Evolutionary conservation across 1,140 invertebrate species (phyloP).

Genomic region (Papilio aristodemus): DNA sequence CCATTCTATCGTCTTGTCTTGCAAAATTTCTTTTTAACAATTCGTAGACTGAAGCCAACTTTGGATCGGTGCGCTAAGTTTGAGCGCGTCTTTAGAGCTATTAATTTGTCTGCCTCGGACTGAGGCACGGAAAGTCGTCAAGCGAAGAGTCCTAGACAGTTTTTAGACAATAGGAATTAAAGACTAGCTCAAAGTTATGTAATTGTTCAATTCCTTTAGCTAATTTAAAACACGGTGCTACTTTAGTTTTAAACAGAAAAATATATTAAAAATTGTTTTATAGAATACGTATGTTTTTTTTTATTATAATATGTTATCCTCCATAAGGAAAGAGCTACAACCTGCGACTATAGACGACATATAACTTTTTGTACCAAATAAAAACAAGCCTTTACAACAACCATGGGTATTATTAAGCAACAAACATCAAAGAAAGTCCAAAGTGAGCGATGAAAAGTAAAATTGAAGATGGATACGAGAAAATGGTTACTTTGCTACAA

Average conservation of each 20-base stretch:
- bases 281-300: background rate
- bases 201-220: constrained; percentile 20
- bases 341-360: too few relatives aligned
- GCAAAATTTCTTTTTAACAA: constrained; percentile 53
- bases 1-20: constrained; percentile 53
- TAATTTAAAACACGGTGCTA: background rate
- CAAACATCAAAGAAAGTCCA: too few relatives aligned
- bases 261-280: background rate
- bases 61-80: constrained; percentile 45
- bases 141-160: constrained; percentile 39
- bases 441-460: too few relatives aligned
- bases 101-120: constrained; percentile 52
- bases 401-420: too few relatives aligned
- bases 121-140: constrained; percentile 41
- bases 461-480: too few relatives aligned
- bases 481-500: too few relatives aligned
- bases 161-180: constrained; percentile 49
- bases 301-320: too few relatives aligned
- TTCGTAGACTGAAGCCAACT: constrained; percentile 38
- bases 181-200: constrained; percentile 13
- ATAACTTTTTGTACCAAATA: too few relatives aligned
- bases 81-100: constrained; percentile 52
- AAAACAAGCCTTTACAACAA: too few relatives aligned
- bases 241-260: background rate
- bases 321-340: too few relatives aligned